Base-by-base conservation (phyloP, 2,113 vertebrate species). In the Brachypodius melanocephalos region DNA sequence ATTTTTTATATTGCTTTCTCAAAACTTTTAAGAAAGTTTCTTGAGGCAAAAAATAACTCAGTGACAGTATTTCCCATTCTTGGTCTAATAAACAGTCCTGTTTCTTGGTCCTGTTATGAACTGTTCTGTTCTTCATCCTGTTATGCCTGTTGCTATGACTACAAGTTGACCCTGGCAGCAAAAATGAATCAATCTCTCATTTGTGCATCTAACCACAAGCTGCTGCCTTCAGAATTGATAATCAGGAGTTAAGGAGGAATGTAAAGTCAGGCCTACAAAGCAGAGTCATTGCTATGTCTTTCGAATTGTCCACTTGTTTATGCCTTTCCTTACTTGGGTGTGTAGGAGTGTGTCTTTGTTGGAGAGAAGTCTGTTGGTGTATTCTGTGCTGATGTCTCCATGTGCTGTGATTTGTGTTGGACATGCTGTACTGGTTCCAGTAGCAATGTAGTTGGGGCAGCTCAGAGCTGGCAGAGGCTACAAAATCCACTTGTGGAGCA, bases 121-220 rank as follows among this genome's bases (percentile, higher is more conserved):
- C 92, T 5, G 6, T 94, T 93, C 88, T 76, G 71, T 91, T 94
- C 94, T 92, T 90, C 83, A 93, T 95, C 94, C 90, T 96, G 82
- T 96, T 96, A 25, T 86, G 90, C 90, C 63, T 84, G 86, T 96
- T 95, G 84, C 96, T 89, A 96, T 92, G 89, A 65, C 92, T 93
- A n/a, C 93, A 62, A 24, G 69, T 88, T 95, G 92, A 97, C 94
- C 93, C 83, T 85, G 87, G 63, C 80, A 87, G 79, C 73, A 89
- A 51, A 94, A 90, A 80, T 72, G 57, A 87, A 90, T 97, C 92
- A 88, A 69, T 93, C 84, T 84, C 68, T 85, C 36, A 43, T 96
- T 95, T 92, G 76, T 92, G 48, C 79, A 78, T 96, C 76, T 96
- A 45, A 63, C 43, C 49, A 57, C 38, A 88, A 90, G 72, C 93